Percentiles rank a stretch among this genome's conserved stretches.
These are phyloP conservation scores for Corythornis cristatus DNA, from an alignment of 2,113 vertebrate species.

Conservation along the genomic window DNA sequence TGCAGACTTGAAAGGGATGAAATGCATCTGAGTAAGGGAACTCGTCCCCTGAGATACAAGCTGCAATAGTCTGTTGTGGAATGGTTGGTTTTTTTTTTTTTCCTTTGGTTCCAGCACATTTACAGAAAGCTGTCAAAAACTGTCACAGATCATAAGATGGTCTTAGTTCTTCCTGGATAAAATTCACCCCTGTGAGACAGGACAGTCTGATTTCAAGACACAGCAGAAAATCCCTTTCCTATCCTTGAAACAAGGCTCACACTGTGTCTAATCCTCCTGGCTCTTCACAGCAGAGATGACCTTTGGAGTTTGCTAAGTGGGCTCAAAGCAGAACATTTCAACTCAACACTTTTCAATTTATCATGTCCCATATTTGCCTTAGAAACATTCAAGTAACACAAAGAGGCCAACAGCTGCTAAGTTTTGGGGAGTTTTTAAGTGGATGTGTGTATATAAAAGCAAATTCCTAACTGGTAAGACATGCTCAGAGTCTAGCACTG, in stretches of 20 bases:
- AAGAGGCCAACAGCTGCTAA: constrained; percentile 36
- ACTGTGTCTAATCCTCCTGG: background rate
- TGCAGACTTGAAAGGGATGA: background rate
- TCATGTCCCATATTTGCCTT: background rate
- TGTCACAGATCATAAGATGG: background rate
- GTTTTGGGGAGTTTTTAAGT: constrained; percentile 8
- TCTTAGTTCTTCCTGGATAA: background rate
- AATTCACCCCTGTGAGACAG: background rate
- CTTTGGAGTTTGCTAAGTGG: constrained; percentile 27
- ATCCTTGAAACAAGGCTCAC: background rate
- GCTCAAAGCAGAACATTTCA: constrained; percentile 20
- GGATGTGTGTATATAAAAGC: constrained; percentile 19
- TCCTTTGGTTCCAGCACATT: background rate
- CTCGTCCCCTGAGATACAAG: background rate
- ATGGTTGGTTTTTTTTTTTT: background rate
- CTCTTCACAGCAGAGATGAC: constrained; percentile 30
- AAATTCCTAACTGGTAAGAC: constrained; percentile 62
- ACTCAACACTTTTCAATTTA: background rate
- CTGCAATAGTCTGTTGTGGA: background rate
- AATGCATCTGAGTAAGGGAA: background rate
- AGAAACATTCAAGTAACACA: background rate
- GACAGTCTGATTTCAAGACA: background rate
- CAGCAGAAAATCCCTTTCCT: background rate
- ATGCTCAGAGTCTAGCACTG: background rate
- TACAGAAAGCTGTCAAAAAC: background rate